Conservation (phyloP, 2,797 vertebrate species). For the Lutjanus campechanus region DNA sequence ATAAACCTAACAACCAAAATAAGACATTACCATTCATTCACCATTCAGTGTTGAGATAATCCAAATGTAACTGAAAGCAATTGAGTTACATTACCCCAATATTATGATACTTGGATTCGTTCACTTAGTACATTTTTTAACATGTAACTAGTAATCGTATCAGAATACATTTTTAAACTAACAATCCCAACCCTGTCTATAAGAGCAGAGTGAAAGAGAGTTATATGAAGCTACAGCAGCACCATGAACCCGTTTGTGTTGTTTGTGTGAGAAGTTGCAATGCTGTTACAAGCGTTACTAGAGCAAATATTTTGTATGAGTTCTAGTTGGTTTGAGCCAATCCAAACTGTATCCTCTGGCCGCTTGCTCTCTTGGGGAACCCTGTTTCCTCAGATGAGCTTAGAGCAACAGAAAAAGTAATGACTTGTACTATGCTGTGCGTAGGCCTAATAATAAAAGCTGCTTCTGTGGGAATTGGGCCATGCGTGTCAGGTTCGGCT, state of each 20-base stretch:
- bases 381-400: slow-evolving; percentile 86
- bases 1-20: too few species aligned
- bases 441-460: slow-evolving; percentile 89
- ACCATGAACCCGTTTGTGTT: slow-evolving; percentile 29
- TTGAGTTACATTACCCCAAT: too few species aligned
- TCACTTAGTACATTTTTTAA: too few species aligned
- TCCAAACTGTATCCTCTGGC: slow-evolving; percentile 83
- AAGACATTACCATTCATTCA: too few species aligned
- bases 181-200: too few species aligned
- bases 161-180: too few species aligned
- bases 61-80: too few species aligned
- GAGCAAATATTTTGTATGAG: slow-evolving; percentile 84
- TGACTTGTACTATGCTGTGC: slow-evolving; percentile 86
- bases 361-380: slow-evolving; percentile 80
- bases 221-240: background rate
- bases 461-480: slow-evolving; percentile 88
- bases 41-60: too few species aligned
- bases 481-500: slow-evolving; percentile 85
- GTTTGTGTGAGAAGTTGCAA: slow-evolving; percentile 71
- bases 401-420: slow-evolving; percentile 88
- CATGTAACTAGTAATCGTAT: too few species aligned
- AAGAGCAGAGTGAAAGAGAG: slow-evolving; percentile 7
- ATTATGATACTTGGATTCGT: too few species aligned
- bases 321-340: slow-evolving; percentile 81
- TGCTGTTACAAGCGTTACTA: slow-evolving; percentile 74